Evolutionary conservation across 64 coral and sea anemone species (phyloP), one percentile per base, ranked within the genome.

Genomic region (Porites lutea): DNA sequence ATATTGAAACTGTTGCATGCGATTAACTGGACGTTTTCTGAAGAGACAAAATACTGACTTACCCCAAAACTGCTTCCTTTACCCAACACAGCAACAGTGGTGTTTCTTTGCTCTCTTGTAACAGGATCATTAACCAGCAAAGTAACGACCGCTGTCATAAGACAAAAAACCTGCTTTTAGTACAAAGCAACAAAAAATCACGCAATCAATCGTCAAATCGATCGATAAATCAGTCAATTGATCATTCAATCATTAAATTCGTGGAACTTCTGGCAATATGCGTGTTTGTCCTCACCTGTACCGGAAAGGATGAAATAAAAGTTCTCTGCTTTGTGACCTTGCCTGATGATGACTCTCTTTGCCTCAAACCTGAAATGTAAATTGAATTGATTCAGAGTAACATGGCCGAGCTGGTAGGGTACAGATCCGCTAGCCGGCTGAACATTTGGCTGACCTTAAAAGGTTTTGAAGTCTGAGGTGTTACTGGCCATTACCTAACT

Each of bases 41-140:
- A 19, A 81, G 5, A 27, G 19, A 11, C 4, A 21, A 45, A 14
- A 76, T 37, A 18, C 48, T 4, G 21, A 18, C 72, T 57, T 98
- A 98, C 96, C 86, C 96, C 96, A 92, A 98, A 98, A 72, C 96
- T 98, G 90, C 92, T 89, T 59, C 96, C 96, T 89, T 98, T 98
- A 13, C 85, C 90, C 19, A 98, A 55, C 85, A 94, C 89, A 10
- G 96, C 96, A 47, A 98, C 90, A 16, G 92, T 98, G 3, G 70
- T 98, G 62, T 86, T 89, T 79, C 96, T 92, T 59, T 98, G 60
- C 43, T 98, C 90, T 19, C 89, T 87, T 14, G 57, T 64, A 5
- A 18, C 70, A 4, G 67, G 14, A 72, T 96, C 95, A 19, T 86
- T 80, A 0, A 94, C 74, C 45, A 96, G 58, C 27, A 96, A 70